Evolutionary conservation across 2,113 vertebrate genomes (phyloP), one percentile per base, ranked within the genome.

Genomic region (Entomyzon cyanotis): DNA sequence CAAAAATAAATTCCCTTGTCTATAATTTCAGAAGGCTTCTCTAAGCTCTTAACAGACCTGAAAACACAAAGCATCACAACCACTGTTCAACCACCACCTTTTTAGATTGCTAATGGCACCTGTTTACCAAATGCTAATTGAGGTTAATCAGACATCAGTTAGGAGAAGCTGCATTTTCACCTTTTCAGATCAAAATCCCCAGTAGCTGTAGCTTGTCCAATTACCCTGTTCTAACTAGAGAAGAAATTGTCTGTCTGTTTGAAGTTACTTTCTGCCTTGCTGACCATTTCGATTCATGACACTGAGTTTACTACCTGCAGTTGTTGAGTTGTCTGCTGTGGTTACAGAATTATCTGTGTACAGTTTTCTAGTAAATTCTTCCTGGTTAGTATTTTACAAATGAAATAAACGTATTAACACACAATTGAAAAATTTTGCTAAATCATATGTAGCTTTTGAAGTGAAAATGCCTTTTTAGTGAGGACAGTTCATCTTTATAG

Each of bases 101-200:
- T 59, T 25, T 49, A 24, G 60, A 46, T 10, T 23, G 55, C 63
- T 70, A 33, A 58, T 35, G 49, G 31, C 67, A 85, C 50, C 59
- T 95, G 62, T 79, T 95, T 64, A 74, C 59, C 55, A 37, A 56
- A 42, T 49, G 50, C 56, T 95, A 74, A 94, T 49, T 83, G 47
- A 41, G 46, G 70, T 84, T 96, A 97, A 97, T 97, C 95, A 97
- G 39, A 58, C 53, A 90, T 95, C 95, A 97, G 35, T 97, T 90
- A 93, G 30, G 53, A 82, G 86, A 95, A 62, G 47, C 62, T 91
- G 35, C 68, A 90, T 87, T 97, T 94, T 88, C 93, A 96, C 91
- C 93, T 94, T 93, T 97, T 84, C 91, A 94, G 71, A 91, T 87
- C 58, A 71, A 95, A 85, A 88, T 68, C 69, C 60, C 68, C 41